Evolutionary conservation across 2,888 invertebrate species (phyloP), one percentile per base, ranked within the genome.

Genomic region (Ochropleura leucogaster): DNA sequence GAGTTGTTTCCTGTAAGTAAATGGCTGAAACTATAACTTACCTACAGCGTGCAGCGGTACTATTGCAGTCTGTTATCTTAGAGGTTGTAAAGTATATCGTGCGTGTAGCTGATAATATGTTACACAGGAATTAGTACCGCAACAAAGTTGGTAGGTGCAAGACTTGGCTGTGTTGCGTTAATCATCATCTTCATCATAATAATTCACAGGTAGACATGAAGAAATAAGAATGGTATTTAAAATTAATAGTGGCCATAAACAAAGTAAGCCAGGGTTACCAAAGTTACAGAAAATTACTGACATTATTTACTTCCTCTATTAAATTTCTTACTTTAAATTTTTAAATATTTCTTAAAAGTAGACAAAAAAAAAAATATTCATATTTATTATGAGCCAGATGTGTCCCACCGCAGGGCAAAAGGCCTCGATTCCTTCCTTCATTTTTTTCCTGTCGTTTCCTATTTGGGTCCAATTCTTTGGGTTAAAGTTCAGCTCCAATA

Each of bases 11-110:
- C 51, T 62, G 60, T 60, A 16, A 53, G 70, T 53, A 30, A 47
- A 69, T 55, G n/a, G 8, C 12, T 55, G 18, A 42, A 60, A 44
- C 40, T 63, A 49, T 63, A 20, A 79, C 78, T 79, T 55, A 79
- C 8, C 8, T 12, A 40, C 47, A 72, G 18, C 53, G 30, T 12
- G 20, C 47, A 72, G 18, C 53, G 30, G 30, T 71, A 53, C 46
- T 47, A 55, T 53, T 44, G 55, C 30, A 46, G 20, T 12, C 62
- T n/a, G 60, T 62, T 79, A 72, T 63, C 62, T 79, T 77, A 55
- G 18, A 55, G 20, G 49, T n/a, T 72, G 49, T 79, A 55, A 79
- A 79, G 30, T 79, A 63, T 72, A 79, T 77, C 57, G 44, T 57
- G 79, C 49, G 46, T 77, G 72, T n/a, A 72, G 14, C 18, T 72